Conservation (phyloP, 2,113 vertebrate species). For the Gila orcuttii region DNA sequence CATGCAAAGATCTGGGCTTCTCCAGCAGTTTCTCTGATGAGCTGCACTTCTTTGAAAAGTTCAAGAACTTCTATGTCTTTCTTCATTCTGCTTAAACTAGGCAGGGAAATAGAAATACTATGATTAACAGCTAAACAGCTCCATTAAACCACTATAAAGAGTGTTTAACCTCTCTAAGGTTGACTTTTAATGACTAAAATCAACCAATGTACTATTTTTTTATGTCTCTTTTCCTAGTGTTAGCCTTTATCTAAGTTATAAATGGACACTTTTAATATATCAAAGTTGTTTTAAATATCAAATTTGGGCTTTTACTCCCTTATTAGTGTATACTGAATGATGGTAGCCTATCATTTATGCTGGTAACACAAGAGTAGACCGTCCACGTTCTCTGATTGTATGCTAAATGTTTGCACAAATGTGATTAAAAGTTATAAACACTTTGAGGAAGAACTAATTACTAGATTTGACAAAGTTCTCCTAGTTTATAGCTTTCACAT, state of each 20-base stretch:
- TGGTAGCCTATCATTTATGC: background rate
- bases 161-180: background rate
- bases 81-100: constrained; percentile 71
- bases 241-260: background rate
- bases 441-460: background rate
- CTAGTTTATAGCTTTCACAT: background rate
- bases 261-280: background rate
- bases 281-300: background rate
- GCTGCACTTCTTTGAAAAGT: constrained; percentile 75
- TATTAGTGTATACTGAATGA: background rate
- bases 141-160: background rate
- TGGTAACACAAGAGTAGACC: background rate
- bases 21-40: constrained; percentile 73
- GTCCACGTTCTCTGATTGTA: background rate
- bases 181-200: too few species aligned
- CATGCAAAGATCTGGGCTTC: constrained; percentile 69
- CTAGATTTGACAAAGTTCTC: background rate
- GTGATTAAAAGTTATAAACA: background rate
- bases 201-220: background rate
- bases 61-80: constrained; percentile 72
- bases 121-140: too few species aligned
- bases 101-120: background rate
- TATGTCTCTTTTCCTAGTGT: too few species aligned
- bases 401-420: background rate
- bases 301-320: background rate